These are phyloP conservation scores for Synodontis membranacea DNA, from an alignment of 2,113 vertebrate genomes.

Conservation along the genomic window DNA sequence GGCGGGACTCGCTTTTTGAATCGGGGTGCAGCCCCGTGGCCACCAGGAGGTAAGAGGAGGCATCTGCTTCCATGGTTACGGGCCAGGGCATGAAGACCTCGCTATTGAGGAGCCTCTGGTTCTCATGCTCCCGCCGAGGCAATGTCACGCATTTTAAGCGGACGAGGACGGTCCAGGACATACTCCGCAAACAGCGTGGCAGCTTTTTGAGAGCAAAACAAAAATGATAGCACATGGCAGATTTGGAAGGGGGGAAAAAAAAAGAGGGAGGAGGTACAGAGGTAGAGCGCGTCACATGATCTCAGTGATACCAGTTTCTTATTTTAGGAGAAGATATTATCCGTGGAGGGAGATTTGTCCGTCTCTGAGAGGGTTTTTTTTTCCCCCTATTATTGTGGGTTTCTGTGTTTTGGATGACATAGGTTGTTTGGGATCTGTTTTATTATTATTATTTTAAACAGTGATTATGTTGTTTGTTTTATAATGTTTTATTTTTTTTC, in stretches of 20 bases:
- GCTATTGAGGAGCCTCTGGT: slow-evolving; percentile 90
- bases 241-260: slow-evolving; percentile 55
- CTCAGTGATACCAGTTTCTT: slow-evolving; percentile 73
- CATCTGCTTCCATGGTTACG: slow-evolving; percentile 99
- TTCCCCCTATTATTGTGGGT: slow-evolving; percentile 54
- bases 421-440: background rate
- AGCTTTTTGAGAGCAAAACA: slow-evolving; percentile 86
- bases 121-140: slow-evolving; percentile 94
- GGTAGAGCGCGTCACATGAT: slow-evolving; percentile 86
- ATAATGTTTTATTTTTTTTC: background rate
- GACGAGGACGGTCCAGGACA: slow-evolving; percentile 78
- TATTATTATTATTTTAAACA: slow-evolving; percentile 6
- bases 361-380: background rate
- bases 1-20: slow-evolving; percentile 87
- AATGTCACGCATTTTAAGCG: slow-evolving; percentile 91
- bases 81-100: slow-evolving; percentile 91
- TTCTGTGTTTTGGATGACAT: background rate
- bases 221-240: slow-evolving; percentile 84
- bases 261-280: slow-evolving; percentile 54
- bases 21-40: slow-evolving; percentile 86
- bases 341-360: slow-evolving; percentile 11
- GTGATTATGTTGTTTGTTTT: slow-evolving; percentile 32
- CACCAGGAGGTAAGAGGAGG: slow-evolving; percentile 96
- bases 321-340: slow-evolving; percentile 71
- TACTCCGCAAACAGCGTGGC: slow-evolving; percentile 72